These are phyloP conservation scores for Bombycilla garrulus DNA, from an alignment of 2,113 vertebrate species.

Conservation along the genomic window DNA sequence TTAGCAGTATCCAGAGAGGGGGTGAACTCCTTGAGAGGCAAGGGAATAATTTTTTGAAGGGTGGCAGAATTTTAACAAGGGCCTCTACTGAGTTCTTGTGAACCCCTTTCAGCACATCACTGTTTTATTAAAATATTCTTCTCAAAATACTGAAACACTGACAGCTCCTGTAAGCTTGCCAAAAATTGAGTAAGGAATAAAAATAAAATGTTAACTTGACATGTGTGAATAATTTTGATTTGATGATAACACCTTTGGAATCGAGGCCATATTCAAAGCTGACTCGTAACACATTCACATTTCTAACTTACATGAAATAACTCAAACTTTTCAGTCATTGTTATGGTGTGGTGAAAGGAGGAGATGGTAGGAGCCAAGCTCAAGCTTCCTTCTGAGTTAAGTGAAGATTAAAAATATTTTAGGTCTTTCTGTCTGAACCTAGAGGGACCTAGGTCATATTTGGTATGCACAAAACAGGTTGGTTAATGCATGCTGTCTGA, in stretches of 20 bases:
- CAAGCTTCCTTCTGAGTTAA: conserved; percentile 18
- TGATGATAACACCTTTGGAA: conserved; percentile 74
- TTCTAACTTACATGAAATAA: conserved; percentile 67
- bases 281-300: conserved; percentile 72
- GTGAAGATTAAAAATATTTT: conserved; percentile 3
- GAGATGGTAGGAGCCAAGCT: neutral
- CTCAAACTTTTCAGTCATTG: conserved; percentile 67
- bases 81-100: conserved; percentile 70
- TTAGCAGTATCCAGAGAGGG: conserved; percentile 68
- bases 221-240: conserved; percentile 76
- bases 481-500: neutral
- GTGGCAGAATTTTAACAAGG: conserved; percentile 75
- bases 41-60: conserved; percentile 72
- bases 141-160: conserved; percentile 69
- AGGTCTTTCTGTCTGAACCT: neutral
- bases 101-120: conserved; percentile 71
- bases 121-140: conserved; percentile 71
- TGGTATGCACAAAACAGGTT: accelerated
- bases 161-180: conserved; percentile 74
- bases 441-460: neutral
- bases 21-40: conserved; percentile 67
- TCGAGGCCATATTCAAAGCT: conserved; percentile 68
- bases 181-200: conserved; percentile 74
- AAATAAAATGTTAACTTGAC: conserved; percentile 75
- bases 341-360: neutral